These are phyloP conservation scores for Cuniculus paca DNA, from an alignment of 2,797 vertebrate genomes.

Conservation along the genomic window DNA sequence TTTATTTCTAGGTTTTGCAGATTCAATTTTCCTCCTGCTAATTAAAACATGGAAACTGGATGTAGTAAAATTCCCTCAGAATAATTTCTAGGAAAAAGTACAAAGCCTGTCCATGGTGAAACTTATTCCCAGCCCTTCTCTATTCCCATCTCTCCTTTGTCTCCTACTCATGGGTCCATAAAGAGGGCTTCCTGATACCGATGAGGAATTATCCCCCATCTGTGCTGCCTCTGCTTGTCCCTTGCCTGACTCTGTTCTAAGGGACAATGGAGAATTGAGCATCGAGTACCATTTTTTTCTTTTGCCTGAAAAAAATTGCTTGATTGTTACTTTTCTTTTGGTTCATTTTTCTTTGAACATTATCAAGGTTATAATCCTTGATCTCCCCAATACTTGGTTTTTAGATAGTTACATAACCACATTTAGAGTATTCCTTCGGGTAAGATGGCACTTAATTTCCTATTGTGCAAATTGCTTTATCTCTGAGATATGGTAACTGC, in stretches of 20 bases:
- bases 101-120: no score
- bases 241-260: neutral
- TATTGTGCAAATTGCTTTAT: neutral
- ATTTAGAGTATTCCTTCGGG: neutral
- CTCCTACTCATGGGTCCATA: neutral
- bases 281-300: neutral
- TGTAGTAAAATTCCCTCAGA: constrained; percentile 13
- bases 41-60: constrained; percentile 15
- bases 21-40: constrained; percentile 55
- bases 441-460: neutral
- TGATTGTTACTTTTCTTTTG: neutral
- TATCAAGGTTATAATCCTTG: neutral
- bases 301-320: neutral
- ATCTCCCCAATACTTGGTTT: neutral
- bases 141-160: accelerated
- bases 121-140: neutral
- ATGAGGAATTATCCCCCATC: neutral
- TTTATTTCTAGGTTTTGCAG: constrained; percentile 43
- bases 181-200: neutral
- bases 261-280: neutral
- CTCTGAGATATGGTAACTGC: neutral
- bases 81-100: constrained; percentile 36
- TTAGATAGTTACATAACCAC: neutral
- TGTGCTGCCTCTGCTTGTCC: neutral
- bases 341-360: neutral